Conservation (phyloP, 2,113 vertebrate species). For the Apeltes quadracus region DNA sequence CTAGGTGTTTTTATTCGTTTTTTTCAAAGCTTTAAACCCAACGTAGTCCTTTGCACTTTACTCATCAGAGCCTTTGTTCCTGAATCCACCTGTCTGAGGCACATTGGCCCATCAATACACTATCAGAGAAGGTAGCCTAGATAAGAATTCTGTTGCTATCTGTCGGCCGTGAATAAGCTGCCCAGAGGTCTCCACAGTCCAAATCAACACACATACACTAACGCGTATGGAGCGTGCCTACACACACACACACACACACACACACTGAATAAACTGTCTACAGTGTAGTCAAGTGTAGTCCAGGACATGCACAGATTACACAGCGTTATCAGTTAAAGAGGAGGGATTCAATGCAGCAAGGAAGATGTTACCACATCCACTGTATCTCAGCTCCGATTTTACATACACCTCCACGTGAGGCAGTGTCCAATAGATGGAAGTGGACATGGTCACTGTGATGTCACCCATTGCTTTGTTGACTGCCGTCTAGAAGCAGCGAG, state of each 20-base stretch:
- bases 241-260: constrained; percentile 11
- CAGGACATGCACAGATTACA: constrained; percentile 42
- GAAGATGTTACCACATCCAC: constrained; percentile 62
- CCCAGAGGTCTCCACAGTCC: constrained; percentile 67
- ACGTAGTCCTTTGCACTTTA: constrained; percentile 45
- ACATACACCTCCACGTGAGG: too few species aligned
- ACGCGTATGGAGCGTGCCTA: constrained; percentile 30
- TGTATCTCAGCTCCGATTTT: constrained; percentile 54
- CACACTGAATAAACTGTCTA: constrained; percentile 43
- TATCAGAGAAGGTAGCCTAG: constrained; percentile 70
- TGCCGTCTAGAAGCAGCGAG: too few species aligned
- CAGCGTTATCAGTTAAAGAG: constrained; percentile 55
- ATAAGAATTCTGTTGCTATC: constrained; percentile 75
- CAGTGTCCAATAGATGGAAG: too few species aligned
- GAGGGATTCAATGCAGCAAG: constrained; percentile 48
- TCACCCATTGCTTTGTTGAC: too few species aligned
- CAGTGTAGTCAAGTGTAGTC: constrained; percentile 44
- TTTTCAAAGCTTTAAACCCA: constrained; percentile 45
- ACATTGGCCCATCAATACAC: constrained; percentile 78
- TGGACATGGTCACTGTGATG: too few species aligned
- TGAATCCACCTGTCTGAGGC: constrained; percentile 69
- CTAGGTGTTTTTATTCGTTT: constrained; percentile 19
- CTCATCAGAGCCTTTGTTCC: constrained; percentile 75
- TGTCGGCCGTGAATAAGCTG: constrained; percentile 75
- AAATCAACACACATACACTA: constrained; percentile 51